Base-by-base conservation (phyloP, 2,113 vertebrate species). In the Sapajus apella region DNA sequence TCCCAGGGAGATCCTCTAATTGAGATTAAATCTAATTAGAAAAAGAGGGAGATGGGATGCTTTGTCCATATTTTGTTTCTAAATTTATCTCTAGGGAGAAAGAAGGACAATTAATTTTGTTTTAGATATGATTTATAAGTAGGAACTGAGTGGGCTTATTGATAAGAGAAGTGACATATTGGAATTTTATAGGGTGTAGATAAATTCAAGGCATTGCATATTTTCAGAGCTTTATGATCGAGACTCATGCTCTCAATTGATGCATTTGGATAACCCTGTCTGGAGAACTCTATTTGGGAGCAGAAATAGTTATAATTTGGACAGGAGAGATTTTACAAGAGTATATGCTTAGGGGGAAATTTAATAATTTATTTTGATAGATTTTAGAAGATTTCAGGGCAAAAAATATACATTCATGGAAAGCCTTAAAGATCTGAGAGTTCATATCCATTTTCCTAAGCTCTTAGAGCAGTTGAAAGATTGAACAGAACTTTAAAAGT, bases 11-110 rank as follows among this genome's bases (percentile, higher is more conserved):
- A 79, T 92, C 1, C 35, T 90, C n/a, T 77, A 70, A 90, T 18
- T 58, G 56, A 18, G 30, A 82, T 11, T 87, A 83, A 72, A 52
- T 77, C 43, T 85, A 82, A 90, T 55, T 72, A 92, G 83, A 64
- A 92, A 85, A 87, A 56, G 72, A 96, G 30, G 47, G 64, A 70
- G 23, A 68, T 64, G 68, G n/a, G 66, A n/a, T 89, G 40, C 8
- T 89, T 95, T 85, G 20, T 90, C 40, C 55, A 64, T 90, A 92
- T 77, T 85, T 12, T 61, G 14, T 86, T 92, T 8, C n/a, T 90
- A 89, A 95, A 86, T 56, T 92, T 94, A 47, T 81, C 66, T 94
- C 68, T 70, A 8, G 73, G 37, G 30, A 92, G 40, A 92, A 81
- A 45, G 20, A 16, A 92, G 3, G 61, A 35, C 35, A 92, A 52